Evolutionary conservation across 2,113 vertebrate species (phyloP), one percentile per base, ranked within the genome.

Genomic region (Morone saxatilis): DNA sequence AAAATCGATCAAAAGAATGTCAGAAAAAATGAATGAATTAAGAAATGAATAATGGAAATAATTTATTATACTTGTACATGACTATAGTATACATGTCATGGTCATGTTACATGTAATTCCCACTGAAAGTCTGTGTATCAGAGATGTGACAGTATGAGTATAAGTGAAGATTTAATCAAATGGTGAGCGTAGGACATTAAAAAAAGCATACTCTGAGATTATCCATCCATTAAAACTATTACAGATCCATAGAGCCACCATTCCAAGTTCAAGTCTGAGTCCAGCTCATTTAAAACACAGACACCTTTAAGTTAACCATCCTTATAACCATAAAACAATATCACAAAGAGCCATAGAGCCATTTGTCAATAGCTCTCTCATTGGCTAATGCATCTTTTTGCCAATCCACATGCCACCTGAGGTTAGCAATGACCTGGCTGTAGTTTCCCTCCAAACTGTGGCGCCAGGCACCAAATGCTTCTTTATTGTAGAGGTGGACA

Each of bases 351-450:
- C 60, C 87, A 67, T 78, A 45, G 6, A 96, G 92, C 98, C 98
- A 99, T 17, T 77, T 88, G 1, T 97, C 87, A 85, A 99, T 96
- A 17, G 95, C 96, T 81, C 66, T 90, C 89, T 97, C 95, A 1
- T 96, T 96, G 61, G 89, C 91, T 41, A 81, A 76, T 0, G 80
- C 91, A 80, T 97, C 88, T 83, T 96, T 96, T 83, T 96, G 94
- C 98, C 98, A 99, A 88, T 98, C 97, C n/a, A 94, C 75, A 88
- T 98, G 96, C 98, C 98, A 99, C 61, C 98, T 95, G 40, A 99
- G 97, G 80, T 96, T 96, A 20, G 96, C 96, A 83, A 99, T 97
- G 59, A 95, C 88, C 51, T 91, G 90, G 61, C 96, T 97, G 86
- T 99, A 99, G 92, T 97, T 97, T 41, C 86, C 91, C 20, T 96